Conservation (phyloP, 2,113 vertebrate genomes). For the Seriola dumerili region DNA sequence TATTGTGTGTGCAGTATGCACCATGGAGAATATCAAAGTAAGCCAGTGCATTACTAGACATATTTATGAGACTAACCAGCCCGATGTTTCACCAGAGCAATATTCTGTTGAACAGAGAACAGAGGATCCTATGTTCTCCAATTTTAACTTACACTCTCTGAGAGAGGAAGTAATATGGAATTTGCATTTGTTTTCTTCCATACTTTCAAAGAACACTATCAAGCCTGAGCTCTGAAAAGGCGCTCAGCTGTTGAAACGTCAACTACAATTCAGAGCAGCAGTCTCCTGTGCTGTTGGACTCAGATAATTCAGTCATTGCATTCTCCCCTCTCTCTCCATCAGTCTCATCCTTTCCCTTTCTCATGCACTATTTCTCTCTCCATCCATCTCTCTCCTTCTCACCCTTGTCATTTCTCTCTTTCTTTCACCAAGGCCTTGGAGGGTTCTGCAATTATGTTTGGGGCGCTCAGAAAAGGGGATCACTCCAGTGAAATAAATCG, state of each 20-base stretch:
- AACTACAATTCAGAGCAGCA: constrained; percentile 42
- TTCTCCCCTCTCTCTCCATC: constrained; percentile 37
- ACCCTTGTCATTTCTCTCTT: constrained; percentile 38
- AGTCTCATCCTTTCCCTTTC: constrained; percentile 21
- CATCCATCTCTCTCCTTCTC: constrained; percentile 42
- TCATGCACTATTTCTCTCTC: constrained; percentile 39
- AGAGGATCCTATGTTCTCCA: neutral
- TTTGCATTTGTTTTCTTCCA: neutral
- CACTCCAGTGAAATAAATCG: constrained; percentile 80
- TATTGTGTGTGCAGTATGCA: neutral
- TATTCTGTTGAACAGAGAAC: constrained; percentile 23
- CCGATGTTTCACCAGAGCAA: neutral
- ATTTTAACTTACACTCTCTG: constrained; percentile 13
- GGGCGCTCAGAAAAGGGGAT: constrained; percentile 71
- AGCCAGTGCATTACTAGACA: neutral
- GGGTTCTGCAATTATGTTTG: constrained; percentile 79
- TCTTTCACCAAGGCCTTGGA: constrained; percentile 72
- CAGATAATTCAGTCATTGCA: constrained; percentile 61
- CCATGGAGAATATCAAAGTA: neutral
- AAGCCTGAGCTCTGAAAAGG: constrained; percentile 37
- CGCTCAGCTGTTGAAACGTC: constrained; percentile 50
- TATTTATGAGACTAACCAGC: constrained; percentile 13
- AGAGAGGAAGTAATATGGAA: constrained; percentile 23
- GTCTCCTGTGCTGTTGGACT: constrained; percentile 63
- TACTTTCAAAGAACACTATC: constrained; percentile 44